Percentiles rank a stretch among this genome's conserved stretches.
These are phyloP conservation scores for Volucella inanis DNA, from an alignment of 2,888 invertebrate species.

Conservation along the genomic window DNA sequence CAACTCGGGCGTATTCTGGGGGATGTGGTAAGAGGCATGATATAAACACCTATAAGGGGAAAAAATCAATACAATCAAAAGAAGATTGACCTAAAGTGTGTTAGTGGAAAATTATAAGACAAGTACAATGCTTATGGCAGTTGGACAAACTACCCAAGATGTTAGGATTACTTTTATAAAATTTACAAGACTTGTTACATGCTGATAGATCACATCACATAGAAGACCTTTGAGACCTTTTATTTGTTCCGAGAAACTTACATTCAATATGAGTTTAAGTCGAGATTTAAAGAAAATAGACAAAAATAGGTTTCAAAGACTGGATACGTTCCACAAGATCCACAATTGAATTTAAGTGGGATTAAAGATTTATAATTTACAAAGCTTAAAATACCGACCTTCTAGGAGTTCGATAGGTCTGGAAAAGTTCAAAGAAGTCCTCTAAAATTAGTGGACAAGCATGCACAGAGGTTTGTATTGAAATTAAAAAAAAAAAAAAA, in stretches of 20 bases:
- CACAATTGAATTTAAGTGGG: no score
- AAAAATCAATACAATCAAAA: background rate
- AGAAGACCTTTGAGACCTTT: no score
- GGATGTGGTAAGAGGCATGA: slow-evolving; percentile 98
- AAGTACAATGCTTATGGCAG: background rate
- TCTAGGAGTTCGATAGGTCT: background rate
- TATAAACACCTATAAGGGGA: slow-evolving; percentile 85
- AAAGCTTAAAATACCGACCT: background rate
- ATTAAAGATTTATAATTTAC: no score
- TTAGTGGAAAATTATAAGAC: background rate
- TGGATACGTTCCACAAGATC: no score
- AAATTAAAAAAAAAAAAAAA: slow-evolving; percentile 19
- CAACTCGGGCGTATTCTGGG: slow-evolving; percentile 96
- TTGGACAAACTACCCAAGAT: no score
- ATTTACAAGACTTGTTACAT: slow-evolving; percentile 2
- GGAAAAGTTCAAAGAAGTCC: background rate
- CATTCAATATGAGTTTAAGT: no score
- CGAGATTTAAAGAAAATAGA: no score
- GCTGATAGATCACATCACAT: no score
- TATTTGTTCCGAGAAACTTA: no score
- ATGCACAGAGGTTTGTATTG: background rate
- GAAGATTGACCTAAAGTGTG: background rate
- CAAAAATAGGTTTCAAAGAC: no score
- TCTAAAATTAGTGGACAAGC: background rate
- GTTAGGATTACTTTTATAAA: no score